Evolutionary conservation across 1,140 invertebrate genomes (phyloP).

Genomic region (Platyscapa corneri): DNA sequence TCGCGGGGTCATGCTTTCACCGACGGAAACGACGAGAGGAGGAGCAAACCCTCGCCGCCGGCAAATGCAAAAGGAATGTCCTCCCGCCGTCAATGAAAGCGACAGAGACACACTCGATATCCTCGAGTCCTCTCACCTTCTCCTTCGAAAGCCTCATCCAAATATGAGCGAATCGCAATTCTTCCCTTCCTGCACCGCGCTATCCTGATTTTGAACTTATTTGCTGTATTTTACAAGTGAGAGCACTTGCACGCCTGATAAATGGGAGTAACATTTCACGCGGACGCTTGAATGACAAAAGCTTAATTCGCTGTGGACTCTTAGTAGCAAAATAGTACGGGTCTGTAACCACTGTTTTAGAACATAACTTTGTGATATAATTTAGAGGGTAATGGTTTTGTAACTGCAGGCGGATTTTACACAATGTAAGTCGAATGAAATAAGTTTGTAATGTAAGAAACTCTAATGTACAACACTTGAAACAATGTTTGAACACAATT

Average conservation of each 20-base stretch:
- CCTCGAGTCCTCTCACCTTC: neutral
- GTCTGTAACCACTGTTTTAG: neutral
- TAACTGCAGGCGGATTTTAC: neutral
- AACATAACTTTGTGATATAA: neutral
- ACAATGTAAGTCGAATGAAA: neutral
- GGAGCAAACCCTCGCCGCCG: slow-evolving; percentile 12
- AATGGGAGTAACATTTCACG: neutral
- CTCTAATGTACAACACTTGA: neutral
- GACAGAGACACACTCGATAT: neutral
- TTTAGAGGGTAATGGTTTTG: neutral
- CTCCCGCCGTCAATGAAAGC: neutral
- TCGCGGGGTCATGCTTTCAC: slow-evolving; percentile 36
- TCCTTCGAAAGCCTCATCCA: neutral
- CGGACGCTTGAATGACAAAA: too few relatives aligned
- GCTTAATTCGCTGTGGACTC: neutral
- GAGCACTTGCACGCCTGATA: neutral
- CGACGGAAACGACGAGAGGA: neutral
- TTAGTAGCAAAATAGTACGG: neutral
- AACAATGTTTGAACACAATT: neutral
- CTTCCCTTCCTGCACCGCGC: too few relatives aligned
- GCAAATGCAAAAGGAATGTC: slow-evolving; percentile 11
- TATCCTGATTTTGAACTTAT: neutral
- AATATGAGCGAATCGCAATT: neutral
- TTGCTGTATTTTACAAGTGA: too few relatives aligned
- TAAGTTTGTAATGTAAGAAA: neutral